These are phyloP conservation scores for Napeogenes inachia DNA, from an alignment of 2,888 invertebrate species.

Conservation along the genomic window DNA sequence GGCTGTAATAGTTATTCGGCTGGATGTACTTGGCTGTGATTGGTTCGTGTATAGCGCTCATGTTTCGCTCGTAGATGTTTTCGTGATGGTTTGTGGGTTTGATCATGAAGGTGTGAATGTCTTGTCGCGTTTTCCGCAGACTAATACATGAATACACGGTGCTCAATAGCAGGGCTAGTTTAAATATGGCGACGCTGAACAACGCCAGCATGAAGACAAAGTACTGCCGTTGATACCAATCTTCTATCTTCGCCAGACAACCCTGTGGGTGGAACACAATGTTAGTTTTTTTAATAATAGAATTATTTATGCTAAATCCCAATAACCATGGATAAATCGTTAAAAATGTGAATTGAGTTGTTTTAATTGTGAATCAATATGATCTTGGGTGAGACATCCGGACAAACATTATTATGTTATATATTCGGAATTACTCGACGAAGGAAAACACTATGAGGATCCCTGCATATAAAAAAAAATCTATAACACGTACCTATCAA, in stretches of 20 bases:
- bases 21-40: conserved; percentile 68
- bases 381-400: too few species aligned
- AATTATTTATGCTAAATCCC: background rate
- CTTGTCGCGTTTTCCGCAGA: conserved; percentile 72
- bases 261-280: conserved; percentile 65
- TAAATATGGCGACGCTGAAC: conserved; percentile 82
- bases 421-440: too few species aligned
- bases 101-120: conserved; percentile 60
- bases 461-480: too few species aligned
- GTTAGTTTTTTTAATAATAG: background rate
- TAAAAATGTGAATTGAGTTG: too few species aligned
- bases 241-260: conserved; percentile 82
- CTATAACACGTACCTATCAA: too few species aligned
- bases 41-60: conserved; percentile 51
- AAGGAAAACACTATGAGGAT: too few species aligned
- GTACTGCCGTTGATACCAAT: conserved; percentile 88
- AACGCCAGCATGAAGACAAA: conserved; percentile 81
- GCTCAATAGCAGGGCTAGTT: conserved; percentile 83
- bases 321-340: too few species aligned
- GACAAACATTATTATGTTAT: too few species aligned
- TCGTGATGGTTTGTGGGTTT: conserved; percentile 61
- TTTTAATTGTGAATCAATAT: too few species aligned
- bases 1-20: conserved; percentile 72
- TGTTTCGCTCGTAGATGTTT: conserved; percentile 63
- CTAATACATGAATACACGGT: conserved; percentile 84